These are phyloP conservation scores for Brachyrhaphis roseni DNA, from an alignment of 2,797 vertebrate species.

Conservation along the genomic window DNA sequence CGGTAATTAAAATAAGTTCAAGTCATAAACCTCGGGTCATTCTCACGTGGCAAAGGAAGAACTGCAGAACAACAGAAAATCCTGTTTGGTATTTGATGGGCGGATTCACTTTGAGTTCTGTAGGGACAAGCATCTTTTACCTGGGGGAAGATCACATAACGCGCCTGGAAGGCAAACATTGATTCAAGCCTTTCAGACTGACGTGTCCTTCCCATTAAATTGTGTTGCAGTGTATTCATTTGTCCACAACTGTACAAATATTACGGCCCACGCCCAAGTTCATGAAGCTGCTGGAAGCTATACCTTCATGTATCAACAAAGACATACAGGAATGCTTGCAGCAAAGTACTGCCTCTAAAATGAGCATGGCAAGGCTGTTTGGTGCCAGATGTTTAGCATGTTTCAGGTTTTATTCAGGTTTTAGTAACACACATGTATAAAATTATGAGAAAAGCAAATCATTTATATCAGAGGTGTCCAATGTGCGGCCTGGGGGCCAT, in stretches of 20 bases:
- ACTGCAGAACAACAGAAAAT: slow-evolving; percentile 11
- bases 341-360: neutral
- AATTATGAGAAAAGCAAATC: neutral
- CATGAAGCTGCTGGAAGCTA: slow-evolving; percentile 20
- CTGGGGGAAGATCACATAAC: neutral
- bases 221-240: slow-evolving; percentile 13
- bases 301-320: slow-evolving; percentile 1
- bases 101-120: slow-evolving; percentile 25
- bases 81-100: slow-evolving; percentile 25
- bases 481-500: too few species aligned
- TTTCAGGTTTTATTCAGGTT: neutral
- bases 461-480: neutral
- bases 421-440: neutral
- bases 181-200: slow-evolving; percentile 20
- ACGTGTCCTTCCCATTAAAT: slow-evolving; percentile 13
- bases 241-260: slow-evolving; percentile 33
- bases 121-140: slow-evolving; percentile 13
- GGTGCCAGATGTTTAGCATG: neutral
- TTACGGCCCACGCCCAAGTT: slow-evolving; percentile 11
- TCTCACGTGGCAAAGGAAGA: slow-evolving; percentile 12
- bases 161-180: slow-evolving; percentile 44
- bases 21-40: neutral
- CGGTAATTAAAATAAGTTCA: slow-evolving; percentile 22
- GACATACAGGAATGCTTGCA: slow-evolving; percentile 18
- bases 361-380: neutral